Base-by-base conservation (phyloP, 1,140 invertebrate species). In the Panulirus ornatus region DNA sequence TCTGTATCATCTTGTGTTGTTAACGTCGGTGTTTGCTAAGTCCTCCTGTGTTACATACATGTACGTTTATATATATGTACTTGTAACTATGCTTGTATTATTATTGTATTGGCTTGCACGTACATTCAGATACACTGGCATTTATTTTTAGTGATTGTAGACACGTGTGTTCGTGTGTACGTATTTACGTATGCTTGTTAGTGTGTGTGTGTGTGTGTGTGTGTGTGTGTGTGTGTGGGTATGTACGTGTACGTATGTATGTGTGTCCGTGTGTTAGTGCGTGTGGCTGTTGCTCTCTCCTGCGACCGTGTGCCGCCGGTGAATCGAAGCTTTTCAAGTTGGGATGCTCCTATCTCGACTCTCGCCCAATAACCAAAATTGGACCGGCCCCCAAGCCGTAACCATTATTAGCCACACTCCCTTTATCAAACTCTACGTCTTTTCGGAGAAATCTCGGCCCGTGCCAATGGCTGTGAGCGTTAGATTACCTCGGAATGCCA, bases 291-390 rank as follows among this genome's bases (percentile, higher is more conserved):
- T 22, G 16, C 42, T 81, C 78, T 51, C 79, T 58, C 79, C 44
- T 51, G 36, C 54, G 44, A n/a, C 44, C 83, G 22, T 73, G 38
- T 73, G 63, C 83, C 11, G 83, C 83, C 83, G 63, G 83, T 71
- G 83, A 85, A 85, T 85, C 83, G 83, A 85, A 85, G 70, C 83
- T 85, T 85, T 85, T 85, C 40, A 85, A 85, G 83, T 51, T 73
- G 83, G 83, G 83, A 85, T 85, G 83, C 66, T 85, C 66, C 66
- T 85, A 71, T 85, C 83, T 30, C 83, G 83, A 36, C 66, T 54
- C 83, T 16, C 27, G 70, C 19, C 19, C 83, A 42, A 85, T 71
- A 47, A 73, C 70, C 70, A 51, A 54, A 85, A 73, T 85, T 85
- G 44, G 42, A 71, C 30, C 30, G 70, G 22, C 6, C 30, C 8